phyloP scores from a whole-genome alignment of 2,113 vertebrate species.

The Cheilinus undulatus region DNA sequence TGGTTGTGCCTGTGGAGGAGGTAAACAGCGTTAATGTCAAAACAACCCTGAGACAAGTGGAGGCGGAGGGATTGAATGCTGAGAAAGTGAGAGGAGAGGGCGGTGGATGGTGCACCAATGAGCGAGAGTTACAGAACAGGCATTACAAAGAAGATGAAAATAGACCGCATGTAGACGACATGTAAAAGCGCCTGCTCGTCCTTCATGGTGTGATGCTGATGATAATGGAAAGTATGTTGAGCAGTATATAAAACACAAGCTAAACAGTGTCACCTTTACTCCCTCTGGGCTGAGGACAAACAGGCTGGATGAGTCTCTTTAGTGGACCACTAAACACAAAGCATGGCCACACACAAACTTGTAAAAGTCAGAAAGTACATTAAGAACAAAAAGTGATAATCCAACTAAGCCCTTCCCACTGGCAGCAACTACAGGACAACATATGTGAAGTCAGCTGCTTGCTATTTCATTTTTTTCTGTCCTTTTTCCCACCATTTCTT shows the following conservation, averaged over 20 bases:
- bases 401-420: slow-evolving; percentile 22
- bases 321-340: slow-evolving; percentile 35
- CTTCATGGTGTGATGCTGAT: slow-evolving; percentile 46
- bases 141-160: slow-evolving; percentile 33
- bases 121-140: slow-evolving; percentile 14
- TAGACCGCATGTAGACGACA: slow-evolving; percentile 9
- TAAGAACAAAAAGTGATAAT: slow-evolving; percentile 36
- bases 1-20: slow-evolving; percentile 60
- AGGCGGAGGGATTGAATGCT: slow-evolving; percentile 20
- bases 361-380: slow-evolving; percentile 11
- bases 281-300: slow-evolving; percentile 29
- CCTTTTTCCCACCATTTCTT: background rate
- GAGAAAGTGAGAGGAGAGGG: slow-evolving; percentile 31
- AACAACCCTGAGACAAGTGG: slow-evolving; percentile 62
- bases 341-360: slow-evolving; percentile 16
- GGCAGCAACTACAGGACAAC: slow-evolving; percentile 31
- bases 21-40: slow-evolving; percentile 72
- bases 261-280: slow-evolving; percentile 59
- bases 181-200: slow-evolving; percentile 29
- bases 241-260: slow-evolving; percentile 58
- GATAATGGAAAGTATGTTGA: slow-evolving; percentile 70
- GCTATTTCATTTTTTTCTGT: slow-evolving; percentile 10
- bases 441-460: slow-evolving; percentile 27
- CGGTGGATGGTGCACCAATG: slow-evolving; percentile 12
- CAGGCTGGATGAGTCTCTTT: slow-evolving; percentile 35